These are phyloP conservation scores for Hypotaenidia philippensis DNA, from an alignment of 2,797 vertebrate genomes.

Conservation along the genomic window DNA sequence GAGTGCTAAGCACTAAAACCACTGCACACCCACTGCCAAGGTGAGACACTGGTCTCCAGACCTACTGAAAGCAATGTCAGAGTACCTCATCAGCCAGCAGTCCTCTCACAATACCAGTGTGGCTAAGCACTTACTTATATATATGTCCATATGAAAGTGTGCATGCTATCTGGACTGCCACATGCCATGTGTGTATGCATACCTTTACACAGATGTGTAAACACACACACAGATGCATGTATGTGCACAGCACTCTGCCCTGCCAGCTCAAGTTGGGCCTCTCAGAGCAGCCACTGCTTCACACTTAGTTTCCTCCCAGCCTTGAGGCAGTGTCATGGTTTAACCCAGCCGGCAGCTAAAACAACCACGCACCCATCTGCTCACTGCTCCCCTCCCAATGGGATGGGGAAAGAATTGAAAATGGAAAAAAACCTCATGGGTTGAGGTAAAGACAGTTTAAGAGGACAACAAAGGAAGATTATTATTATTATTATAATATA, in stretches of 20 bases:
- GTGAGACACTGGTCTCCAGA: background rate
- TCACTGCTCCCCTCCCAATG: no score
- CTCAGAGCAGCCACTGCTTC: background rate
- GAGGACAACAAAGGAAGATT: no score
- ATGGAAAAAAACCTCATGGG: no score
- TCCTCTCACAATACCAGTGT: background rate
- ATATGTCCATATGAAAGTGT: background rate
- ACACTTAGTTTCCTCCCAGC: background rate
- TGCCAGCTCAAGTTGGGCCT: background rate
- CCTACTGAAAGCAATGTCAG: background rate
- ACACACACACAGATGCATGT: no score
- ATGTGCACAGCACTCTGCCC: rapidly evolving
- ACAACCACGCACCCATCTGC: no score
- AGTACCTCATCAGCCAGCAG: background rate
- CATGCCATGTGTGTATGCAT: rapidly evolving
- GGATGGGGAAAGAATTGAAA: no score
- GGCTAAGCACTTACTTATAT: background rate
- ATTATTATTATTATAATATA: no score
- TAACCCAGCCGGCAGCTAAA: no score
- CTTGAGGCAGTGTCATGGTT: background rate
- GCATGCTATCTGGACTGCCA: background rate
- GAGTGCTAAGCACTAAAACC: background rate
- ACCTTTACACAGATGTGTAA: background rate
- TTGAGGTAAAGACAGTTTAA: no score
- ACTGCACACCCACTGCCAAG: background rate